Percentiles rank a stretch among this genome's conserved stretches.
These are phyloP conservation scores for human DNA, from an alignment of 2,113 vertebrate species.

Conservation along the genomic window DNA sequence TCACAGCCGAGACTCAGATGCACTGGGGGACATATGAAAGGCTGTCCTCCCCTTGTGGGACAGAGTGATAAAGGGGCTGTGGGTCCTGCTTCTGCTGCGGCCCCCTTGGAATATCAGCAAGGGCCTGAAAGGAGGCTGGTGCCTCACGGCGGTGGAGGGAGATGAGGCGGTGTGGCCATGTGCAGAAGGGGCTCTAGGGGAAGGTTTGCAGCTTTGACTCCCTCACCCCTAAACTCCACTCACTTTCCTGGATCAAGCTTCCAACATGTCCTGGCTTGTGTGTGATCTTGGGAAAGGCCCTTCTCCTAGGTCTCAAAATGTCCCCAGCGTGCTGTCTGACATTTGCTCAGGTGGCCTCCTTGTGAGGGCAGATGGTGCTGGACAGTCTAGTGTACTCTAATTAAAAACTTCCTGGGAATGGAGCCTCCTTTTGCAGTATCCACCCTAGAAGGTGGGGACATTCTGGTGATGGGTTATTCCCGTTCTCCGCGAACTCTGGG, in stretches of 20 bases:
- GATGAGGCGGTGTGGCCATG: rapidly evolving
- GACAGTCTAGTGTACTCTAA: too few relatives aligned
- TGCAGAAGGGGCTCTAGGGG: neutral
- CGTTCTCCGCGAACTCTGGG: neutral
- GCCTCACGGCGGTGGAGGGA: neutral
- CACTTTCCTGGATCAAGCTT: neutral
- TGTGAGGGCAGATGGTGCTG: neutral
- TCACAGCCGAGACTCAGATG: neutral
- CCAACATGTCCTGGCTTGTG: neutral
- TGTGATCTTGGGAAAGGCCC: neutral
- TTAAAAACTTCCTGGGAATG: neutral
- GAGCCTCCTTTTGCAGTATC: neutral
- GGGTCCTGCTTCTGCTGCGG: neutral
- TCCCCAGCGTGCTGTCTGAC: too few relatives aligned
- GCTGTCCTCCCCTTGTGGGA: neutral
- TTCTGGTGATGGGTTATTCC: neutral
- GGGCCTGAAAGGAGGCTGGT: neutral
- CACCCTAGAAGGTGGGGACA: neutral
- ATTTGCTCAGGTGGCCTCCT: neutral
- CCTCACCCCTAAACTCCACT: neutral
- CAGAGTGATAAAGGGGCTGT: rapidly evolving
- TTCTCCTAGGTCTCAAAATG: neutral
- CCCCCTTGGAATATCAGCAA: neutral
- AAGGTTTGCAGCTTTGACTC: neutral
- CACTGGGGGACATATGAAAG: neutral